Base-by-base conservation (phyloP, 2,797 vertebrate species). In the Notoglanidium macrostoma region DNA sequence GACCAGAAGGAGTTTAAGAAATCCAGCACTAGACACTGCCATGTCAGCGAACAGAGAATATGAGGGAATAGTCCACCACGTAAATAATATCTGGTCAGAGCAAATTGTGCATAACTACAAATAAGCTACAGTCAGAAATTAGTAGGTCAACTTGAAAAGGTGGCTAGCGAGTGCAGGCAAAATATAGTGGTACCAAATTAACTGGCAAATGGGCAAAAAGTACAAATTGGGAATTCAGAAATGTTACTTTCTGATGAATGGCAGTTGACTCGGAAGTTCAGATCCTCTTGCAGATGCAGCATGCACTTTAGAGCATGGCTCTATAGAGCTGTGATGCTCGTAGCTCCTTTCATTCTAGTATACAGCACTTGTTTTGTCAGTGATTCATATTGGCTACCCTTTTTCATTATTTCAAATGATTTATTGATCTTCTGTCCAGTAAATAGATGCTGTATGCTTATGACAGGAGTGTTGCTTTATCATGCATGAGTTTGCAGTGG, bases 401-500 rank as follows among this genome's bases (percentile, higher is more conserved):
- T 49, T 40, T 72, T 72, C 35, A 46, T n/a, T 23, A 9, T 49
- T 49, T 51, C 6, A 51, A 76, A 15, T 76, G 23, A 21, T 49
- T 74, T 49, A n/a, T 49, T n/a, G 44, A 5, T 46, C 26, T 57
- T 57, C 21, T 57, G 76, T 23, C 0, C 8, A 35, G 79, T 46
- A 81, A 51, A 55, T 29, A 49, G 1, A 61, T 46, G 57, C 79
- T 81, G 79, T 81, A 81, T 81, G 40, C 79, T 23, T 15, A 17
- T n/a, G 59, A 79, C 1, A 4, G 32, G 78, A 65, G 80, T 65
- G 40, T 49, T 72, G 61, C 65, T 8, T 57, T 67, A 51, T 32
- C 23, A 82, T 80, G 92, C 93, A 59, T 90, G 87, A 89, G 86
- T 88, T 54, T 88, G 88, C 59, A 5, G 88, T 93, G 93, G n/a